These are phyloP conservation scores for Phyllopteryx taeniolatus DNA, from an alignment of 2,113 vertebrate species.

Conservation along the genomic window DNA sequence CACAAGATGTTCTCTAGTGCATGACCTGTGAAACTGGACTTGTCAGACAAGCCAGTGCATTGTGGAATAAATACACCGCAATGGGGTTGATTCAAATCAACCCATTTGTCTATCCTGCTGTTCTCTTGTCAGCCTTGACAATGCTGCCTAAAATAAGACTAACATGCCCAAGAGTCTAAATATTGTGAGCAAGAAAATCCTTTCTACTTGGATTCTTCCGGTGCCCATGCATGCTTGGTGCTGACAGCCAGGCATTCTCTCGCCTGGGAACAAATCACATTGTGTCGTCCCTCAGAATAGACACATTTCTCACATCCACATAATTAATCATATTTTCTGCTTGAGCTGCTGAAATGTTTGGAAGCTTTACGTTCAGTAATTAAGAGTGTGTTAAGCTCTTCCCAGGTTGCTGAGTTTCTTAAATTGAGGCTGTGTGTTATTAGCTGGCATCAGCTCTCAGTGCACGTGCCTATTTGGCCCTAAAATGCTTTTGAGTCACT, in stretches of 20 bases:
- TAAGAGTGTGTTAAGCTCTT: conserved; percentile 59
- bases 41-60: conserved; percentile 47
- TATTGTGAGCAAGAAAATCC: conserved; percentile 35
- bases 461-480: not conserved
- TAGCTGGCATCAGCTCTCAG: conserved; percentile 26
- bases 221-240: conserved; percentile 2
- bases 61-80: conserved; percentile 49
- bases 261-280: conserved; percentile 40
- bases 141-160: conserved; percentile 53
- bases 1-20: conserved; percentile 50
- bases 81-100: conserved; percentile 53
- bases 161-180: conserved; percentile 45
- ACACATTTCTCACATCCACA: conserved; percentile 45
- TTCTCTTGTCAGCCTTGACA: conserved; percentile 52
- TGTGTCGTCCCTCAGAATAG: conserved; percentile 41
- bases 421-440: conserved; percentile 40
- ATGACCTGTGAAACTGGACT: conserved; percentile 41
- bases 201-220: conserved; percentile 21
- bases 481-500: not conserved
- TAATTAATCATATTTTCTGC: conserved; percentile 63
- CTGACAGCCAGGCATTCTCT: conserved; percentile 37
- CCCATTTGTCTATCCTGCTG: conserved; percentile 52
- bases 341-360: conserved; percentile 57
- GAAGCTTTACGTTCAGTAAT: conserved; percentile 50
- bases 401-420: conserved; percentile 51